These are phyloP conservation scores for Eretmochelys imbricata DNA, from an alignment of 2,113 vertebrate genomes.

Conservation along the genomic window DNA sequence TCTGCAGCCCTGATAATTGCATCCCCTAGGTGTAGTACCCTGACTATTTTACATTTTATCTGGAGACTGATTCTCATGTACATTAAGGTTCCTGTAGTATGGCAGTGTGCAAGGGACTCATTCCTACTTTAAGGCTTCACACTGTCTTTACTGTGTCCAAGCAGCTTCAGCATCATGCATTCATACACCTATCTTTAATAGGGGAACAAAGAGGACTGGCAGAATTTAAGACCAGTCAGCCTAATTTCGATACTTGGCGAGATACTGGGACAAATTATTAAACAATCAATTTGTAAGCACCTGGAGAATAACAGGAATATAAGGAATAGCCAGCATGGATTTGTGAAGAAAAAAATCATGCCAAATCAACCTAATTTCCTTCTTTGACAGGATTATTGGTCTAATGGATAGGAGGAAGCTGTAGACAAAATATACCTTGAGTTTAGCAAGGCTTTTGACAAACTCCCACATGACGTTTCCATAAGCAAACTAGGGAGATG, in stretches of 20 bases:
- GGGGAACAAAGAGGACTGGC: background rate
- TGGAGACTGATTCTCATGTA: background rate
- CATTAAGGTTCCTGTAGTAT: background rate
- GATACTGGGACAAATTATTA: background rate
- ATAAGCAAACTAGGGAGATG: no score
- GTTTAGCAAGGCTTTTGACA: background rate
- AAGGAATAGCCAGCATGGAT: background rate
- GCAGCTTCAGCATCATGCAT: background rate
- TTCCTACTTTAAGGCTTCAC: background rate
- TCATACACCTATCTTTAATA: background rate
- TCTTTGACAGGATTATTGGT: background rate
- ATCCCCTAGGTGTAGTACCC: background rate
- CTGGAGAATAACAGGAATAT: background rate
- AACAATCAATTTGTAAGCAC: background rate
- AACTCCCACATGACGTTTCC: background rate
- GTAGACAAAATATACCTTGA: background rate
- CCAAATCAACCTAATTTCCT: background rate
- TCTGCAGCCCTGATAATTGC: background rate
- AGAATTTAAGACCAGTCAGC: background rate
- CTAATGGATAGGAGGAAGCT: background rate
- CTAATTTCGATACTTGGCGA: background rate
- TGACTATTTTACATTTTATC: background rate
- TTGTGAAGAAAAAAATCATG: background rate
- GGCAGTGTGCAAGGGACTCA: background rate
- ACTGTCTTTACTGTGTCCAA: background rate